These are phyloP conservation scores for Silvanus unidentatus DNA, from an alignment of 2,888 invertebrate species.

Conservation along the genomic window DNA sequence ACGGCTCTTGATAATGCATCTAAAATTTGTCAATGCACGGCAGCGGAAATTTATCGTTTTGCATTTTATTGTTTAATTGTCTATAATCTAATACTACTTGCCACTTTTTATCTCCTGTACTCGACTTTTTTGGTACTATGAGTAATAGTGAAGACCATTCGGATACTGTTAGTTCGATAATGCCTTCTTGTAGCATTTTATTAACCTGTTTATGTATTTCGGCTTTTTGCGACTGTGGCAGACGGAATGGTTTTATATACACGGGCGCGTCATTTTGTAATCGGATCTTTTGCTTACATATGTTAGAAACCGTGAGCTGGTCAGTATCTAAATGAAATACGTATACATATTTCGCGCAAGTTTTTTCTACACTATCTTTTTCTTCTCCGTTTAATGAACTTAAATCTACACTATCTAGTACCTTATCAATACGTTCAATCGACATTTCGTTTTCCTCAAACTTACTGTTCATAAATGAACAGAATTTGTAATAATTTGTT, in stretches of 20 bases:
- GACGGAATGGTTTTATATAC: neutral
- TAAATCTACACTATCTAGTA: neutral
- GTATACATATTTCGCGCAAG: neutral
- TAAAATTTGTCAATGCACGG: slow-evolving; percentile 9
- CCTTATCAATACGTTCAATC: neutral
- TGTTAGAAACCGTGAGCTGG: neutral
- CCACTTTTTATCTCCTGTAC: neutral
- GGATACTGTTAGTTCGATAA: neutral
- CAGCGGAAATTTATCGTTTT: neutral
- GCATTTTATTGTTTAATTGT: neutral
- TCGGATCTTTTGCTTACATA: neutral
- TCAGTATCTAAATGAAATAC: neutral
- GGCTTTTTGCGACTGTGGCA: slow-evolving; percentile 1
- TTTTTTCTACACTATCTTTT: neutral
- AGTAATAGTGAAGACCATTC: neutral
- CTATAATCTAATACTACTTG: neutral
- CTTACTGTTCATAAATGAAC: no score
- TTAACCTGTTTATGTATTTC: neutral
- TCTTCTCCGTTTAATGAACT: neutral
- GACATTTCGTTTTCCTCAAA: no score
- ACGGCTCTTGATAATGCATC: neutral
- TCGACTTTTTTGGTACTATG: neutral
- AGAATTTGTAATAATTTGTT: no score
- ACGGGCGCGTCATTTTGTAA: neutral
- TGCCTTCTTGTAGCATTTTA: neutral